These are phyloP conservation scores for Bactericera cockerelli DNA, from an alignment of 1,140 invertebrate genomes.

Conservation along the genomic window DNA sequence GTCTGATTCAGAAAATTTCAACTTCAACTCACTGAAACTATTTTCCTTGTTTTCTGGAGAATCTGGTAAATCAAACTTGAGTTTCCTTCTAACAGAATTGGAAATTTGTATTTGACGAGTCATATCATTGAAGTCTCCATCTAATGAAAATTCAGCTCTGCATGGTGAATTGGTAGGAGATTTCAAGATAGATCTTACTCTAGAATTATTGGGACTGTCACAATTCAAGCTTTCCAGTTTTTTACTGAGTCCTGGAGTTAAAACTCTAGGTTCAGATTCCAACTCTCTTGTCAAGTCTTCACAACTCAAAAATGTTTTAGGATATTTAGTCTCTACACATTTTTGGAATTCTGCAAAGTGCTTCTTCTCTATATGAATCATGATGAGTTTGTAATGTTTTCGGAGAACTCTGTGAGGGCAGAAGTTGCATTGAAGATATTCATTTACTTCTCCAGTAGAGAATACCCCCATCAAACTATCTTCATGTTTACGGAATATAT, in stretches of 20 bases:
- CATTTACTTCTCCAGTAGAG: constrained; percentile 14
- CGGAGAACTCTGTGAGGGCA: constrained; percentile 21
- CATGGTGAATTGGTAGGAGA: constrained; percentile 13
- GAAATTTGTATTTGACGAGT: constrained; percentile 8
- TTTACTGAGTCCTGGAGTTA: not conserved
- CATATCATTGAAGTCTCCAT: not conserved
- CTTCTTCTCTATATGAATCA: constrained; percentile 24
- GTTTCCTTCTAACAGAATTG: constrained; percentile 17
- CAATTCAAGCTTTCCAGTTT: not conserved
- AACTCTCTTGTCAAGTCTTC: constrained; percentile 15
- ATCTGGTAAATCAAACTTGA: constrained; percentile 23
- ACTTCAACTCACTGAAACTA: constrained; percentile 12
- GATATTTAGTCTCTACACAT: constrained; percentile 19
- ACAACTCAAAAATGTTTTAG: constrained; percentile 10
- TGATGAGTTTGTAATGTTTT: constrained; percentile 21
- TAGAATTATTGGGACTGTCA: constrained; percentile 6
- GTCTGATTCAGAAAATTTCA: constrained; percentile 2
- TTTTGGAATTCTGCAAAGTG: constrained; percentile 21
- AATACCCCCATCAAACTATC: constrained; percentile 18
- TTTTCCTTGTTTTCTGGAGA: constrained; percentile 17
- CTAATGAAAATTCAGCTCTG: not conserved
- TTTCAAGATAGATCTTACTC: constrained; percentile 20
- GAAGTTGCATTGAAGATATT: constrained; percentile 21
- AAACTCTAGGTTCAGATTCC: constrained; percentile 8
- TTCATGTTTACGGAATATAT: constrained; percentile 22